Evolutionary conservation across 2,888 invertebrate genomes (phyloP).

Genomic region (Mycalesis mineus): DNA sequence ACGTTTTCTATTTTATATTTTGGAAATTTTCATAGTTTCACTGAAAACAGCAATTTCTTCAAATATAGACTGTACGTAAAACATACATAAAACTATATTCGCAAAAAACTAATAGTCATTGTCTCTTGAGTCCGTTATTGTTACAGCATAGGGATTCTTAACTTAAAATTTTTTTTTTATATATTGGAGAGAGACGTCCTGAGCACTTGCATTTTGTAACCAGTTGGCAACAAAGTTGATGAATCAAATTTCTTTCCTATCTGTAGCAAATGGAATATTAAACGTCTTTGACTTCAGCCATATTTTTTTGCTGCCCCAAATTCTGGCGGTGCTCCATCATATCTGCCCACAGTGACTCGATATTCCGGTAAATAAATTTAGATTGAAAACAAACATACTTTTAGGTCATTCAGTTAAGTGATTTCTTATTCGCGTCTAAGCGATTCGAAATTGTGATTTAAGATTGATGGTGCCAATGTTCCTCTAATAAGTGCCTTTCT

Average conservation of each 20-base stretch:
- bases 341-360: slow-evolving; percentile 8
- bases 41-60: too few species aligned
- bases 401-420: slow-evolving; percentile 2
- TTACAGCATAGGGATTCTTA: too few species aligned
- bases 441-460: not conserved
- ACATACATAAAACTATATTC: too few species aligned
- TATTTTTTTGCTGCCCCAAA: slow-evolving; percentile 19
- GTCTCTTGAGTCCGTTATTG: too few species aligned
- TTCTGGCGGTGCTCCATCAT: slow-evolving; percentile 20
- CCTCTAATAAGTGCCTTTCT: too few species aligned
- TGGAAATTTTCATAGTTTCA: too few species aligned
- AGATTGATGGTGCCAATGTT: not conserved
- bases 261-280: not conserved
- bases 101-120: too few species aligned
- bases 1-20: too few species aligned
- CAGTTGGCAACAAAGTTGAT: not conserved
- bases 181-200: too few species aligned
- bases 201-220: not conserved
- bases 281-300: not conserved
- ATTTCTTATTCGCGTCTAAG: not conserved
- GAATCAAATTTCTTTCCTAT: not conserved
- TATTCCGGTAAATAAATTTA: slow-evolving; percentile 15
- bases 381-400: slow-evolving; percentile 10
- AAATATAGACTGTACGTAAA: too few species aligned
- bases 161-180: too few species aligned